Base-by-base conservation (phyloP, 1,140 invertebrate genomes). In the Heliconius himera region DNA sequence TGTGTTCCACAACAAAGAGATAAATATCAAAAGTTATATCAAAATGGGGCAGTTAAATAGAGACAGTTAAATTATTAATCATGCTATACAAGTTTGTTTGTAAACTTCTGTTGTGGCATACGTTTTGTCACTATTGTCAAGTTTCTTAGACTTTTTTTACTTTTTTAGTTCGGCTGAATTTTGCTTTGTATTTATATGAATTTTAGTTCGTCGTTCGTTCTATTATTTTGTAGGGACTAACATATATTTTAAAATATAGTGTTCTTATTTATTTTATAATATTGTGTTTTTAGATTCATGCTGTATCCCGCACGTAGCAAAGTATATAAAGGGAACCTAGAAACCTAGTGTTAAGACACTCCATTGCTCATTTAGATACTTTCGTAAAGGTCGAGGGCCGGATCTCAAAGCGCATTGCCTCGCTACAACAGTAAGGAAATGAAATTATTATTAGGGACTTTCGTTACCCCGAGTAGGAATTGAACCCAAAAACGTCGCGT, bases 41-140 rank as follows among this genome's bases (percentile, higher is more conserved):
- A 29, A 66, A 66, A 66, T 29, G 22, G 60, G 60, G 60, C 60
- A 66, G 60, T 66, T 66, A 66, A 26, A 66, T 29, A 66, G 60
- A 66, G 60, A 29, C 60, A 29, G 60, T 26, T 66, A 66, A 66
- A 66, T 66, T 66, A 66, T 90, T 92, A 92, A 91, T 92, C 88
- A 90, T 85, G 86, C 83, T 81, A 36, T 79, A 84, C 83, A 88
- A 84, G 84, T 87, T 82, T 91, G 89, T 90, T 92, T 87, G 89
- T 89, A 92, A 90, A 91, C 88, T 90, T 82, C 79, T 81, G 78
- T 83, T 80, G 79, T 38, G 76, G 84, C 87, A 89, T 88, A 85
- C 79, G 60, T 78, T 83, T 87, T 90, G 89, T 88, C 46, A 46
- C 82, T 78, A 84, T 88, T 87, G 87, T 90, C 60, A 66, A 16